Conservation (phyloP, 2,888 invertebrate genomes). For the Slavum lentiscoides region DNA sequence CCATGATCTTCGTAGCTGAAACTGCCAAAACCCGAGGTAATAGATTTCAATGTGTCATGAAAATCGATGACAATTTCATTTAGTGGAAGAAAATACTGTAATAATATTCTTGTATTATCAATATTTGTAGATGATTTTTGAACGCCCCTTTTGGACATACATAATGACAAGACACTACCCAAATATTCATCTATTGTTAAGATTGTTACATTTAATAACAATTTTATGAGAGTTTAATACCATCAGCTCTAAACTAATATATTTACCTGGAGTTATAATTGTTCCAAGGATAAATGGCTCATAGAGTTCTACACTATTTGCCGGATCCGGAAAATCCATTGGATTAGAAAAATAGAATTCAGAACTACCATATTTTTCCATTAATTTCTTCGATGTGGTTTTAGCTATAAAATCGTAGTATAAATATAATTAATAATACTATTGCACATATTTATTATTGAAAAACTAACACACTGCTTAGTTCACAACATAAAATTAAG, state of each 20-base stretch:
- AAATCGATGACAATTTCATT: conserved; percentile 95
- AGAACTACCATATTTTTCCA: conserved; percentile 67
- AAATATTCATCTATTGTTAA: conserved; percentile 53
- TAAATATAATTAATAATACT: conserved; percentile 21
- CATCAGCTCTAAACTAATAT: not conserved
- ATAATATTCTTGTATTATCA: conserved; percentile 78
- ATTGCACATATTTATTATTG: too few species aligned
- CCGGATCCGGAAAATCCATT: conserved; percentile 69
- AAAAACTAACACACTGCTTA: too few species aligned
- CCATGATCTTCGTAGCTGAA: conserved; percentile 91
- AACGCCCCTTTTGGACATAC: conserved; percentile 74
- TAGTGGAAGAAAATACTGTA: conserved; percentile 83
- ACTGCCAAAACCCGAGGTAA: conserved; percentile 93
- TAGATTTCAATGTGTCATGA: conserved; percentile 85
- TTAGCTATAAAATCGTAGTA: conserved; percentile 63
- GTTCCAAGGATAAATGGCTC: conserved; percentile 89
- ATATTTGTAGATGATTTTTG: conserved; percentile 75
- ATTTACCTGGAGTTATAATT: conserved; percentile 77
- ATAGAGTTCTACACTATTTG: conserved; percentile 72
- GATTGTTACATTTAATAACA: not conserved
- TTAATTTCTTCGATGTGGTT: conserved; percentile 73
- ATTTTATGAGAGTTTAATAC: not conserved
- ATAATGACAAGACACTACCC: conserved; percentile 61
- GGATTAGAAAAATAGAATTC: conserved; percentile 77
- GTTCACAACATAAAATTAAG: too few species aligned